A percentile compares a stretch with the other conserved stretches of the same genome.
These are phyloP conservation scores for Kuschelorhynchus macadamiae DNA, from an alignment of 2,888 invertebrate species.

Conservation along the genomic window DNA sequence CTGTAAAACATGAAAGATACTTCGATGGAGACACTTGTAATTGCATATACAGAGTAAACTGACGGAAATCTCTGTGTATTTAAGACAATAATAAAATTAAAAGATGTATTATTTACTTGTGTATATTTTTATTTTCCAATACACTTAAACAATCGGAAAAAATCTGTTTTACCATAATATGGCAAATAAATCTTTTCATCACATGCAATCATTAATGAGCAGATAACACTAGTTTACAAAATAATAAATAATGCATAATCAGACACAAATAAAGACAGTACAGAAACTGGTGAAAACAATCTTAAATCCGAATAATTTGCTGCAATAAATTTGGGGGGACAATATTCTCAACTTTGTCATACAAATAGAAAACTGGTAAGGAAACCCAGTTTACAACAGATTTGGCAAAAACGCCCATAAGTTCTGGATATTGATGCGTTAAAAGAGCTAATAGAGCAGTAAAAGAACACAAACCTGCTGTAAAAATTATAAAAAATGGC, in stretches of 20 bases:
- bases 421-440: conserved; percentile 93
- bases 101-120: conserved; percentile 3
- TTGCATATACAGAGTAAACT: conserved; percentile 31
- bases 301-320: conserved; percentile 77
- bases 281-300: conserved; percentile 17
- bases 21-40: conserved; percentile 37
- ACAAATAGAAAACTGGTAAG: conserved; percentile 83
- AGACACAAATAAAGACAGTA: conserved; percentile 15
- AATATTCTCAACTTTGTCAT: conserved; percentile 86
- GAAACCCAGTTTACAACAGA: conserved; percentile 85
- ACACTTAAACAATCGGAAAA: too few relatives aligned
- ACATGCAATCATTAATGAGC: not conserved
- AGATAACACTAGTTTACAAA: too few relatives aligned
- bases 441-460: conserved; percentile 89
- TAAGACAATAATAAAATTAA: too few relatives aligned
- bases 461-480: conserved; percentile 92
- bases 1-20: conserved; percentile 9
- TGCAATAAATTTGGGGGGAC: conserved; percentile 86
- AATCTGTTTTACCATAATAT: too few relatives aligned
- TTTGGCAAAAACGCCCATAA: conserved; percentile 87
- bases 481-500: conserved; percentile 92
- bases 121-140: conserved; percentile 26
- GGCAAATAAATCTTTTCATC: too few relatives aligned
- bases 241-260: too few relatives aligned
- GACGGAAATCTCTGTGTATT: too few relatives aligned